A percentile compares a stretch with the other conserved stretches of the same genome.
phyloP scores from a whole-genome alignment of 1,140 invertebrate species.

The Bombus difficillimus region DNA sequence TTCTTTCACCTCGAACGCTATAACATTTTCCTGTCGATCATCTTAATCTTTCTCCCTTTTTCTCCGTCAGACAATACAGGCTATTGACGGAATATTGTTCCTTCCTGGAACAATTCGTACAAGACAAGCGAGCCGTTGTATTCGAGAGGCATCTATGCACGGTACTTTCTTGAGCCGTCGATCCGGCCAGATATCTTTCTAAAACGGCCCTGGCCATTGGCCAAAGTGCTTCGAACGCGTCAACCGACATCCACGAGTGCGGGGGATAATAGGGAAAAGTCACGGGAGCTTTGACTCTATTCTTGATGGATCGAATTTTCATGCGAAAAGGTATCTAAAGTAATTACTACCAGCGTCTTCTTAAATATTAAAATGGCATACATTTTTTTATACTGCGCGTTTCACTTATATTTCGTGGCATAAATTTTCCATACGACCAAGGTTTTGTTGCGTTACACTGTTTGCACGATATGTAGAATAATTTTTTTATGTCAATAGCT shows the following conservation, averaged over 20 bases:
- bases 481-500: too few relatives aligned
- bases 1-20: not conserved
- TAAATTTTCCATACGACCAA: too few relatives aligned
- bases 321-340: accelerated
- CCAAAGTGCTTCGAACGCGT: slow-evolving; percentile 22
- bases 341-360: too few relatives aligned
- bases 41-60: not conserved
- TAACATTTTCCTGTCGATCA: not conserved
- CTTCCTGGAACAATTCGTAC: slow-evolving; percentile 24
- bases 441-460: too few relatives aligned
- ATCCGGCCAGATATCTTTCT: slow-evolving; percentile 45
- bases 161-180: slow-evolving; percentile 5
- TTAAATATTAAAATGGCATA: too few relatives aligned
- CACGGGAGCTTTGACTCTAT: slow-evolving; percentile 13
- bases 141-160: slow-evolving; percentile 23
- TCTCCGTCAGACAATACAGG: not conserved
- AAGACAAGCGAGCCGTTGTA: slow-evolving; percentile 25
- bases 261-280: slow-evolving; percentile 10
- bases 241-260: not conserved
- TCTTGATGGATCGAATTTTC: slow-evolving; percentile 5
- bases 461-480: too few relatives aligned
- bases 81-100: slow-evolving; percentile 26
- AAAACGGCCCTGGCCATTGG: slow-evolving; percentile 35
- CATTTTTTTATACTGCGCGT: too few relatives aligned
- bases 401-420: too few relatives aligned